Evolutionary conservation across 2,797 vertebrate genomes (phyloP).

Genomic region (Basileuterus tristriatus): DNA sequence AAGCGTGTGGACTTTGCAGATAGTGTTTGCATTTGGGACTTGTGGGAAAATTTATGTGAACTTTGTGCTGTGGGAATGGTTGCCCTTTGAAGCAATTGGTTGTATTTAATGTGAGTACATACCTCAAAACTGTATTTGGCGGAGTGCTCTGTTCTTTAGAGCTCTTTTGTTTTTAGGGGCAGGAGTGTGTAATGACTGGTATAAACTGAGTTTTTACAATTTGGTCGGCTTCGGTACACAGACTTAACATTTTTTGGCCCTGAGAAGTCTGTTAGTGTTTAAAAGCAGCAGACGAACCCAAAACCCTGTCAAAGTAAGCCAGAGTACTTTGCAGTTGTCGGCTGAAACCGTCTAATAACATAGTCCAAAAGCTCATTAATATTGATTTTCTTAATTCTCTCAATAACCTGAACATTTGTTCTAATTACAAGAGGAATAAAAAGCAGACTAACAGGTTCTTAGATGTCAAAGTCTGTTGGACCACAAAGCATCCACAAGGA

Average conservation of each 20-base stretch:
- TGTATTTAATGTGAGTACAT: background rate
- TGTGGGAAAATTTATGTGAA: constrained; percentile 39
- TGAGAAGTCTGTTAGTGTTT: background rate
- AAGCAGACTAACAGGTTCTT: constrained; percentile 15
- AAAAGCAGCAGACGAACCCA: background rate
- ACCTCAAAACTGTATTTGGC: background rate
- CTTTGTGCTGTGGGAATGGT: background rate
- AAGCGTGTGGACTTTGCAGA: constrained; percentile 18
- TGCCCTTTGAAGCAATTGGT: constrained; percentile 49
- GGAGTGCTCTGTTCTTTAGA: background rate
- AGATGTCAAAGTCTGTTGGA: constrained; percentile 29
- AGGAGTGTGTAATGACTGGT: background rate
- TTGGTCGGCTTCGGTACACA: background rate
- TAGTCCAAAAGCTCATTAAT: constrained; percentile 3
- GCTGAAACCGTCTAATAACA: background rate
- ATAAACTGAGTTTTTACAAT: background rate
- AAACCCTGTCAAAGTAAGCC: background rate
- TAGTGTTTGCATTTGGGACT: constrained; percentile 56
- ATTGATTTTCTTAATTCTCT: constrained; percentile 49
- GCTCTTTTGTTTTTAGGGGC: background rate
- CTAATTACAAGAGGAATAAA: constrained; percentile 25
- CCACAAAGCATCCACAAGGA: background rate
- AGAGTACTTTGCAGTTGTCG: background rate
- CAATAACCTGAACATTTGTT: background rate
- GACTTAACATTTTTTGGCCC: background rate